A percentile compares a stretch with the other conserved stretches of the same genome.
These are phyloP conservation scores for Mormyrus iriodes DNA, from an alignment of 2,113 vertebrate genomes.

Conservation along the genomic window DNA sequence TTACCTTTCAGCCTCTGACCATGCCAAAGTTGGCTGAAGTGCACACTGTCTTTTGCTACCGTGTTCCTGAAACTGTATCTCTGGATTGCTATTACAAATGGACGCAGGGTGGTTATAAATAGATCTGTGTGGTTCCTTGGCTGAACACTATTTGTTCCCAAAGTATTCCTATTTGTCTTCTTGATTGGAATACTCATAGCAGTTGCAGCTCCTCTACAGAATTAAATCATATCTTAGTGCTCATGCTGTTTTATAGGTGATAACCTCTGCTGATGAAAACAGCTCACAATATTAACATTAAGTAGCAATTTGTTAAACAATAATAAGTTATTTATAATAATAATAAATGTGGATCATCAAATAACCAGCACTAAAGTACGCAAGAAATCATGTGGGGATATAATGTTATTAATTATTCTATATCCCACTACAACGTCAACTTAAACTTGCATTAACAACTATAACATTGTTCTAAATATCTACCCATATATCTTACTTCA, in stretches of 20 bases:
- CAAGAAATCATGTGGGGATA: not conserved
- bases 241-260: not conserved
- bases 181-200: conserved; percentile 55
- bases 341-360: not conserved
- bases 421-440: not conserved
- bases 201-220: conserved; percentile 1
- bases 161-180: conserved; percentile 59
- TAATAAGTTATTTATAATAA: not conserved
- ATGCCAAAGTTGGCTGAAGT: not conserved
- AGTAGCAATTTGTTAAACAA: not conserved
- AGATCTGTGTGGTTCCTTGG: conserved; percentile 57
- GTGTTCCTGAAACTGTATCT: not conserved
- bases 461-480: not conserved
- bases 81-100: not conserved
- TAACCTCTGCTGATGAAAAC: not conserved
- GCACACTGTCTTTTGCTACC: not conserved
- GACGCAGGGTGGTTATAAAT: conserved; percentile 61
- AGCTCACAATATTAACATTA: not conserved
- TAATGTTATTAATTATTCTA: not conserved
- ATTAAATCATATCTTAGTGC: not conserved
- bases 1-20: not conserved
- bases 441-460: not conserved
- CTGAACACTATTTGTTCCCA: conserved; percentile 53
- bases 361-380: not conserved
- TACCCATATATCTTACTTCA: not conserved